Evolutionary conservation across 1,140 invertebrate genomes (phyloP), one percentile per base, ranked within the genome.

Genomic region (Drosophila orosa): DNA sequence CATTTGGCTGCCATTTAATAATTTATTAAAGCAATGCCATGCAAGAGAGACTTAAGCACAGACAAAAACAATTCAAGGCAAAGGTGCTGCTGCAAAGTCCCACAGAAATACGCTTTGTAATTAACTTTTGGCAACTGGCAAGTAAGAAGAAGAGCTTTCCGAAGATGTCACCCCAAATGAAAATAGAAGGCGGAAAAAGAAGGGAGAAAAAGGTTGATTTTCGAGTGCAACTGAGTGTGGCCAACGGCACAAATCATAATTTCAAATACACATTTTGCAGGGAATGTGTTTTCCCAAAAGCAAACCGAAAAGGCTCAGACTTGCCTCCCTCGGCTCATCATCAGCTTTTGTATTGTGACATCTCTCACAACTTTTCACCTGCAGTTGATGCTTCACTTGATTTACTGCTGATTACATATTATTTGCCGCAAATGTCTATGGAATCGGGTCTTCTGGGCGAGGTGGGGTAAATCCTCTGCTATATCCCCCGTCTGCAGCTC

Each of bases 381-480:
- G 84, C 73, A 77, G 75, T 61, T 77, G 56, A 86, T 62, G 78
- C 39, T 19, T 42, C 71, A 72, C 83, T 82, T 86, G 80, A 87
- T 87, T 87, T 89, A 87, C 84, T 80, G 62, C 67, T 87, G 84
- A 89, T 87, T 84, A 74, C 84, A 87, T 69, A 74, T 83, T 83
- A 89, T 89, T 83, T 79, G 63, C 55, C 40, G 45, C 66, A 65
- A 68, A 45, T 72, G 74, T 72, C 69, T 63, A 62, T 62, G 76
- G 59, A 62, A 61, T 74, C 48, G 48, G 45, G 50, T 61, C 44
- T 59, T 29, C 54, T 44, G 50, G 5, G 9, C 6, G 25, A 19
- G 25, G 19, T 33, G 29, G 24, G 22, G 24, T 15, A 37, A 56
- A 69, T 76, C 66, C 59, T 75, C 59, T 40, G 50, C 44, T 33